Evolutionary conservation across 1,140 invertebrate genomes (phyloP).

Genomic region (Idris sp.): DNA sequence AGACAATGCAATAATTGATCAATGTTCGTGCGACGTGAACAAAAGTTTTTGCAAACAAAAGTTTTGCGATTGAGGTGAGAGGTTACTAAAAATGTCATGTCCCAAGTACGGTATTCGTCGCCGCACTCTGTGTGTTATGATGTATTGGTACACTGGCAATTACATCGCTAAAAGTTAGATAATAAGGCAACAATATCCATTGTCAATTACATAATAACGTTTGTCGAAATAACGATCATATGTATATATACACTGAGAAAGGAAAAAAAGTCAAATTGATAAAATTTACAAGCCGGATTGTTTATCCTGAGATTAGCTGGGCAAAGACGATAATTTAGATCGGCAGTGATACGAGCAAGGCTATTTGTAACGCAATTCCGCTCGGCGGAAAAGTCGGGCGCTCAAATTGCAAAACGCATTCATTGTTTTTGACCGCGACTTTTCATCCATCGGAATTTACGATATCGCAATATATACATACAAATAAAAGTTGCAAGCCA

Average conservation of each 20-base stretch:
- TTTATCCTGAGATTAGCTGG: conserved; percentile 35
- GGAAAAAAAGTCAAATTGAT: conserved; percentile 38
- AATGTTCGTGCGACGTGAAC: not conserved
- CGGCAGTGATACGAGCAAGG: conserved; percentile 17
- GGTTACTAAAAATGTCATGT: conserved; percentile 36
- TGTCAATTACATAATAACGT: conserved; percentile 47
- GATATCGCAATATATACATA: conserved; percentile 34
- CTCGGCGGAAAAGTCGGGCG: conserved; percentile 32
- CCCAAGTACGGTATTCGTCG: conserved; percentile 42
- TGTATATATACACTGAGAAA: no score
- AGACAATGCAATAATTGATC: conserved; percentile 38
- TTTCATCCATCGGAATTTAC: conserved; percentile 35
- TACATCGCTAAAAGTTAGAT: conserved; percentile 48
- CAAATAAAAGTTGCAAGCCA: no score
- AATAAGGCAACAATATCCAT: conserved; percentile 41
- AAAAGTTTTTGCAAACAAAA: no score
- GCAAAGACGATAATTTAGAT: conserved; percentile 51
- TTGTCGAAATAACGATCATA: conserved; percentile 48
- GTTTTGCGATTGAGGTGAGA: conserved; percentile 41
- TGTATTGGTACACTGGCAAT: conserved; percentile 40
- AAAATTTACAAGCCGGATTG: conserved; percentile 45
- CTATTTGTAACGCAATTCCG: conserved; percentile 37
- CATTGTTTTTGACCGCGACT: conserved; percentile 38
- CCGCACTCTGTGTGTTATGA: conserved; percentile 34
- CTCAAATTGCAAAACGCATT: conserved; percentile 44